A percentile compares a stretch with the other conserved stretches of the same genome.
These are phyloP conservation scores for Actinernus sp. DNA, from an alignment of 92 coral and sea anemone species.

Conservation along the genomic window DNA sequence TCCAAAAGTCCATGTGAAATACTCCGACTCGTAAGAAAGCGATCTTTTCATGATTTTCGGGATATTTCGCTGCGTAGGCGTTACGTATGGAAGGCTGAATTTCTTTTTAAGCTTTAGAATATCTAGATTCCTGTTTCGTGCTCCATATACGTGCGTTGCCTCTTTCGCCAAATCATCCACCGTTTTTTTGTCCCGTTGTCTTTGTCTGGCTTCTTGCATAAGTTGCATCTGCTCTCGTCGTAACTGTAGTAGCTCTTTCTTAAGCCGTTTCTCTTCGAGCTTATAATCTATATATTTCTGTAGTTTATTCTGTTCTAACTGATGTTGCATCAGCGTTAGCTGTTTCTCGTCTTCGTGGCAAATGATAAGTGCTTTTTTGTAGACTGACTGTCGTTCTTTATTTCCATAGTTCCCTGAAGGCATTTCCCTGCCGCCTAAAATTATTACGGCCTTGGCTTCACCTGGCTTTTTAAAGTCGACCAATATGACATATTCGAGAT, in stretches of 20 bases:
- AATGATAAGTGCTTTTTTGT: conserved; percentile 78
- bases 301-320: conserved; percentile 63
- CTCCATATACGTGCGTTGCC: conserved; percentile 15
- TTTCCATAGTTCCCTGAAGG: conserved; percentile 58
- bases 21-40: conserved; percentile 82
- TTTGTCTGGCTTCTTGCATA: conserved; percentile 69
- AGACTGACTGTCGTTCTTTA: conserved; percentile 75
- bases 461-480: no score
- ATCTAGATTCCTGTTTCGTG: conserved; percentile 49
- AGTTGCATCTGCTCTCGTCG: conserved; percentile 68
- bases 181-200: conserved; percentile 55
- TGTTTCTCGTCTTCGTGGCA: conserved; percentile 70
- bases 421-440: conserved; percentile 19
- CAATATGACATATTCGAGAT: no score
- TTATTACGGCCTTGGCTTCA: no score
- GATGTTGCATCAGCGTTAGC: conserved; percentile 44
- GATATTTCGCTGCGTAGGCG: conserved; percentile 70
- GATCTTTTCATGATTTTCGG: conserved; percentile 66
- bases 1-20: conserved; percentile 86
- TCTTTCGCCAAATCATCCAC: conserved; percentile 84
- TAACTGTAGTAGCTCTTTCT: conserved; percentile 69
- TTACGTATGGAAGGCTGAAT: conserved; percentile 64
- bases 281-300: conserved; percentile 79
- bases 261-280: conserved; percentile 69
- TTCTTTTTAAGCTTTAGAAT: conserved; percentile 64